Base-by-base conservation (phyloP, 1,140 invertebrate genomes). In the Trissolcus basalis region DNA sequence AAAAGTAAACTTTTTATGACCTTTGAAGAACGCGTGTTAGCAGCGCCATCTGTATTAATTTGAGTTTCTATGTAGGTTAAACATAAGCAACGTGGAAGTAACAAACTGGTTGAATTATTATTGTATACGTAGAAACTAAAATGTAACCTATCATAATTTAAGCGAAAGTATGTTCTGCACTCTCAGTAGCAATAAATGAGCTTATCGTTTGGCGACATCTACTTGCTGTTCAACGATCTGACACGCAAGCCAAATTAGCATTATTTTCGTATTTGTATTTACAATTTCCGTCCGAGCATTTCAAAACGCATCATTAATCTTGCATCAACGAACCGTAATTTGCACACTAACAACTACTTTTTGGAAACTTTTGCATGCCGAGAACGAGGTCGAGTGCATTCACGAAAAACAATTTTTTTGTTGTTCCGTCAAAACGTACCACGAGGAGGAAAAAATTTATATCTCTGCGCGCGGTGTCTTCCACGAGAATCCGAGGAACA, bases 231-330 rank as follows among this genome's bases (percentile, higher is more conserved):
- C 58, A 55, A 50, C 15, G 10, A 16, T 3, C 10, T 14, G 16
- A 41, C 27, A 27, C 19, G 33, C 16, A 65, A 65, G 60, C 44
- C 27, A 73, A 73, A 65, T 72, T 64, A 64, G 60, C 35, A 65
- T 51, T 48, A 73, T 73, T 73, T 73, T 60, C 61, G 61, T 59
- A 49, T 59, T 27, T 43, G 55, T 73, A 65, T 73, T 73, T 73
- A 60, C 69, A 43, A 65, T 60, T 71, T 71, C 59, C 54, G 59
- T 35, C 59, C 19, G 53, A 71, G 58, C 53, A 47, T 64, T 73
- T 65, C 43, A 65, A 73, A 72, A 65, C 27, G 60, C 55, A 60
- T 73, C 69, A 55, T 60, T 58, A 65, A 65, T 73, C 69, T 73
- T 59, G 54, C 44, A 65, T 60, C 69, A 73, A 65, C 69, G 65